These are phyloP conservation scores for Triplophysa yarkandensis DNA, from an alignment of 2,797 vertebrate genomes.

Conservation along the genomic window DNA sequence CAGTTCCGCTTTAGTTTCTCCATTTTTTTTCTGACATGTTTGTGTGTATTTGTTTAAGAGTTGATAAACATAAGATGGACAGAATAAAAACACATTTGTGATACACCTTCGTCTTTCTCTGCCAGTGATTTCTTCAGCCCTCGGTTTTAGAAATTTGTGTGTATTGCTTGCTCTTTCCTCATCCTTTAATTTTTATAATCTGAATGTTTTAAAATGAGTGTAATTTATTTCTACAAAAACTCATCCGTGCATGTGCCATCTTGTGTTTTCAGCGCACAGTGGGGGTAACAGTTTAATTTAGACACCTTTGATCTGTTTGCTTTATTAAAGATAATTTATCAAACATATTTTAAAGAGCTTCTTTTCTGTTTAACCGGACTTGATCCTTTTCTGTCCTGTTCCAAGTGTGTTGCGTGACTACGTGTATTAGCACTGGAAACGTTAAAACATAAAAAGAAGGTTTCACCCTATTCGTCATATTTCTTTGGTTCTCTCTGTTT, in stretches of 20 bases:
- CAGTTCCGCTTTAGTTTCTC: not conserved
- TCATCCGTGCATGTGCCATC: constrained; percentile 23
- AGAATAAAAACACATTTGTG: not conserved
- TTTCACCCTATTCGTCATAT: constrained; percentile 1
- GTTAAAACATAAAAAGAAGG: constrained; percentile 35
- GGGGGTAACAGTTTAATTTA: constrained; percentile 33
- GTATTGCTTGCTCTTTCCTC: constrained; percentile 17
- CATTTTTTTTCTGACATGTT: not conserved
- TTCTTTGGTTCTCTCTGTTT: constrained; percentile 15
- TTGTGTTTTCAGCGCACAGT: constrained; percentile 35
- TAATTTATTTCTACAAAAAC: constrained; percentile 37
- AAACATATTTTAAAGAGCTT: constrained; percentile 43
- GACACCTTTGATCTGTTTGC: constrained; percentile 42
- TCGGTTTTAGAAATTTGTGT: constrained; percentile 18
- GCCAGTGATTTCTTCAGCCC: constrained; percentile 5
- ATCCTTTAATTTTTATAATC: constrained; percentile 14
- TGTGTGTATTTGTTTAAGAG: constrained; percentile 13
- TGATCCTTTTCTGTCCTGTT: not conserved
- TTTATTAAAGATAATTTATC: constrained; percentile 38
- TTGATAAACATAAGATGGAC: not conserved
- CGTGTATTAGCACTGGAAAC: constrained; percentile 42
- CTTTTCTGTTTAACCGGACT: constrained; percentile 28
- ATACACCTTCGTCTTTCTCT: not conserved
- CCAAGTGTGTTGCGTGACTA: constrained; percentile 28
- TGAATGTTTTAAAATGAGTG: constrained; percentile 2